These are phyloP conservation scores for Tipula vernalis DNA, from an alignment of 2,888 invertebrate species.

Conservation along the genomic window DNA sequence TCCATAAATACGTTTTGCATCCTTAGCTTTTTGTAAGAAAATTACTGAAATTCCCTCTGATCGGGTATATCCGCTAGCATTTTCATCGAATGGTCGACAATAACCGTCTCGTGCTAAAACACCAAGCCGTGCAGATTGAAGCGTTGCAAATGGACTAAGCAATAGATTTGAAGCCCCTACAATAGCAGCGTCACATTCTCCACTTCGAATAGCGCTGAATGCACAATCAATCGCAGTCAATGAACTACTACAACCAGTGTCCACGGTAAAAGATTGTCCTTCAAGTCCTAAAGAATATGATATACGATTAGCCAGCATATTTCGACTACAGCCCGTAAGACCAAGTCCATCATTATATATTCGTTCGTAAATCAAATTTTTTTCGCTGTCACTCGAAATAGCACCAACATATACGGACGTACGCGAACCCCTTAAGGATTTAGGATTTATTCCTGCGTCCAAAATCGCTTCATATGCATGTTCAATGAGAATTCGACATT, in stretches of 20 bases:
- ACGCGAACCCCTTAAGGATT: conserved; percentile 39
- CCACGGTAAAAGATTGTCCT: conserved; percentile 79
- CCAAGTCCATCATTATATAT: conserved; percentile 40
- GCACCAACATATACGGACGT: conserved; percentile 65
- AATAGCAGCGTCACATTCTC: conserved; percentile 57
- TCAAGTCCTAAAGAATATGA: conserved; percentile 79
- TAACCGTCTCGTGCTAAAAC: conserved; percentile 73
- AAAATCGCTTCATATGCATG: too few species aligned
- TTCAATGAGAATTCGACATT: conserved; percentile 52
- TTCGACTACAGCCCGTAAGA: conserved; percentile 56
- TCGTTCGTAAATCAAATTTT: conserved; percentile 55
- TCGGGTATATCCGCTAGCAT: conserved; percentile 71
- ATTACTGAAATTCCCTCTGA: conserved; percentile 63
- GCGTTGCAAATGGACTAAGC: conserved; percentile 73
- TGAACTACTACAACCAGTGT: conserved; percentile 93
- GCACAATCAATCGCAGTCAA: conserved; percentile 77
- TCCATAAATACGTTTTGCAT: too few species aligned
- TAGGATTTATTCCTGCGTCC: too few species aligned
- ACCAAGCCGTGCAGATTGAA: conserved; percentile 72
- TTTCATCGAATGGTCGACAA: conserved; percentile 83
- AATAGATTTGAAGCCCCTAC: conserved; percentile 80
- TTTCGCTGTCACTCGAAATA: conserved; percentile 58
- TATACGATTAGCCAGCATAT: conserved; percentile 84
- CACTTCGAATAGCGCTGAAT: conserved; percentile 44
- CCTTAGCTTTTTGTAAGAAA: conserved; percentile 38